Evolutionary conservation across 2,888 invertebrate species (phyloP), one percentile per base, ranked within the genome.

Genomic region (Ptychoptera albimana): DNA sequence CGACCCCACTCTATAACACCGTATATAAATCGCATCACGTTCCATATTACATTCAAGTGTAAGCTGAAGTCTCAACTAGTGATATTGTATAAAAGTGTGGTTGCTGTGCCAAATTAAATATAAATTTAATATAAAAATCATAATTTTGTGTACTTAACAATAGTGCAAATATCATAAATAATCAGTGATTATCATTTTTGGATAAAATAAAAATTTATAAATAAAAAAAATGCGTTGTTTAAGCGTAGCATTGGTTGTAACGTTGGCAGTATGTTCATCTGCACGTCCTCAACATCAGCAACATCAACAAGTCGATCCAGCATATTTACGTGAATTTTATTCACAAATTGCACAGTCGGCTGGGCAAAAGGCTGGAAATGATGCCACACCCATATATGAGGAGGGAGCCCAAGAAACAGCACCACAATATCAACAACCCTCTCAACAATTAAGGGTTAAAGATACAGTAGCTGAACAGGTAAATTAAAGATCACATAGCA

Each of bases 401-500:
- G 61, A 63, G 46, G 52, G 45, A 45, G 68, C 70, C 35, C 70
- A 61, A 29, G 62, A 63, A 51, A 59, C 58, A 65, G 54, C 57
- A 35, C 61, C 66, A 63, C 63, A 70, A 62, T 66, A 66, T 44
- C 67, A 70, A 47, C 67, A 69, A 31, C 67, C 70, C 29, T 68
- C 60, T 51, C 68, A 68, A 49, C 67, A 68, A 52, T 57, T 68
- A 48, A 59, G 66, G 41, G 52, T 66, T 2, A 64, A 65, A 54
- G 66, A 65, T 51, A 62, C 58, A 30, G 63, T 60, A 13, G 58
- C 59, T 37, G 64, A 63, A 37, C 65, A 60, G 53, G 57, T 58
- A 55, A 7, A n/a, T 11, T 9, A 32, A 7, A 32, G n/a, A 32
- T 32, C n/a, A 7, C 9, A 9, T 32, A n/a, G 32, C 9, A 32